Percentiles rank a stretch among this genome's conserved stretches.
Evolutionary conservation across 2,888 invertebrate genomes (phyloP).

Genomic region (Chromoteleia sp.): DNA sequence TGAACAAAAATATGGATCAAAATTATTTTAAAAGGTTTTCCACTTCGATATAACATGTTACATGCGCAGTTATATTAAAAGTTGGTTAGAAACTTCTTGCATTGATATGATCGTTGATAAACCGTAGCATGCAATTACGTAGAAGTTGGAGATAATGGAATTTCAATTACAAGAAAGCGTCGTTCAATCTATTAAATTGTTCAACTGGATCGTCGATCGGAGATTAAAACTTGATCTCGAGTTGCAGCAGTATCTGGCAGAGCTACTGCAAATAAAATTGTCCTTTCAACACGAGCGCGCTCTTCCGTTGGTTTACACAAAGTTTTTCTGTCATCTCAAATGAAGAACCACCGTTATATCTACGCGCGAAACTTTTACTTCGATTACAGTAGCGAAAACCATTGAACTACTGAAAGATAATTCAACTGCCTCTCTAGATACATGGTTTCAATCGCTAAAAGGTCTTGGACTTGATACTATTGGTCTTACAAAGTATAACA

Average conservation of each 20-base stretch:
- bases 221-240: conserved; percentile 73
- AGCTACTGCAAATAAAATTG: conserved; percentile 65
- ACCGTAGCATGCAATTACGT: conserved; percentile 80
- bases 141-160: conserved; percentile 83
- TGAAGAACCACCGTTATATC: conserved; percentile 72
- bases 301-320: conserved; percentile 68
- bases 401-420: conserved; percentile 78
- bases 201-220: conserved; percentile 66
- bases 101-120: conserved; percentile 53
- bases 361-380: conserved; percentile 76
- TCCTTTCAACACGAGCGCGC: conserved; percentile 66
- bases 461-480: conserved; percentile 70
- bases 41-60: conserved; percentile 79
- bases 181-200: conserved; percentile 73
- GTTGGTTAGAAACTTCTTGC: conserved; percentile 70
- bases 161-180: conserved; percentile 81
- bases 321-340: conserved; percentile 69
- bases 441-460: conserved; percentile 82
- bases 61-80: conserved; percentile 62
- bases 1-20: background rate
- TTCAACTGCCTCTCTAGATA: conserved; percentile 77
- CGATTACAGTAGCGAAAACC: conserved; percentile 75
- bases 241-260: conserved; percentile 53
- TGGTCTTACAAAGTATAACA: conserved; percentile 21
- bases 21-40: conserved; percentile 64